phyloP scores from a whole-genome alignment of 2,888 invertebrate species.

The Drosophila pseudotakahashii region DNA sequence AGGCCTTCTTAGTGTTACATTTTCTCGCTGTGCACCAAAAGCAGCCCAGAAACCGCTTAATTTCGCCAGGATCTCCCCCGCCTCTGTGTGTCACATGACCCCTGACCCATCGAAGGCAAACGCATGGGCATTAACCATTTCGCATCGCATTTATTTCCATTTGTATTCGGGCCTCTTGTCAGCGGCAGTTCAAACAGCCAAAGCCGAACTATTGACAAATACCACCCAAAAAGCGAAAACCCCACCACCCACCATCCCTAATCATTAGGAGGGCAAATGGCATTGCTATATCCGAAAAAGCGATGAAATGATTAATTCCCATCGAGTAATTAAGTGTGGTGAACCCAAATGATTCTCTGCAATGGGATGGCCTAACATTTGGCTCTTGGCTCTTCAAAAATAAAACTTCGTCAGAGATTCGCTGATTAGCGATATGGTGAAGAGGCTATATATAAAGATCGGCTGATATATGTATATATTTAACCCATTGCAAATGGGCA shows the following conservation, averaged over 20 bases:
- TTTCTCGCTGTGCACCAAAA: constrained; percentile 8
- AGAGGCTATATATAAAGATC: background rate
- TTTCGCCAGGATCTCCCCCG: constrained; percentile 13
- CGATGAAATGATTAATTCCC: constrained; percentile 39
- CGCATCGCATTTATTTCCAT: constrained; percentile 66
- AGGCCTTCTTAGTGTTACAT: background rate
- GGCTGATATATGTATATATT: constrained; percentile 15
- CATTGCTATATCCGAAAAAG: background rate
- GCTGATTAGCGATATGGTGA: too few species aligned
- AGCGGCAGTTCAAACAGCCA: constrained; percentile 39
- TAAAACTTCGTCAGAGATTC: constrained; percentile 26
- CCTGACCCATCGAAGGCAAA: constrained; percentile 16
- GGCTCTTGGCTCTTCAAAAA: constrained; percentile 21
- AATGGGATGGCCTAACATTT: constrained; percentile 33
- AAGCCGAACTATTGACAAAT: constrained; percentile 38
- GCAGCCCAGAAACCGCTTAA: constrained; percentile 19
- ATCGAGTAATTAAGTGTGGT: constrained; percentile 37
- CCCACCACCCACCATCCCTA: constrained; percentile 6
- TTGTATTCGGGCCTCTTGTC: constrained; percentile 47
- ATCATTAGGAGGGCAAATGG: constrained; percentile 1
- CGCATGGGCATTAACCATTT: constrained; percentile 31
- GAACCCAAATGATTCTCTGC: background rate
- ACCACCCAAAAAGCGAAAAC: background rate
- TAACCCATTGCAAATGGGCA: constrained; percentile 15
- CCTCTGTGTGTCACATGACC: constrained; percentile 19